phyloP scores from a whole-genome alignment of 35 echinoderm and acorn worm genomes.

The Antedon bifida region DNA sequence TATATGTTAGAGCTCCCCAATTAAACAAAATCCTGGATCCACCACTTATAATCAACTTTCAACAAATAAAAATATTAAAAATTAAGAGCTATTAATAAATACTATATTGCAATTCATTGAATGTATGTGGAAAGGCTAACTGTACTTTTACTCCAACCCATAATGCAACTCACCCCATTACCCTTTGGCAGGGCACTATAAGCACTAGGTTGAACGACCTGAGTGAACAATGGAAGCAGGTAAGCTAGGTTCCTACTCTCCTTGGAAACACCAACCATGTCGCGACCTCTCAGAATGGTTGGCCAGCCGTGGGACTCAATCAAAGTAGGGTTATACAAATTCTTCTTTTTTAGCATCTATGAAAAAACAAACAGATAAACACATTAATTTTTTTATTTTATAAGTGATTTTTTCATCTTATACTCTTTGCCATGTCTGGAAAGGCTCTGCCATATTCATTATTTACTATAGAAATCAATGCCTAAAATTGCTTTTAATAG shows the following conservation, averaged over 20 bases:
- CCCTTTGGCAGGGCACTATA: conserved; percentile 54
- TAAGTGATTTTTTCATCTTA: not conserved
- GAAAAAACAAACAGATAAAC: not conserved
- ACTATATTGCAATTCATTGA: too few relatives aligned
- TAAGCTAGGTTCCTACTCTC: conserved; percentile 37
- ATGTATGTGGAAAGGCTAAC: too few relatives aligned
- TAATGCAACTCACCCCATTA: conserved; percentile 83
- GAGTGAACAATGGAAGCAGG: conserved; percentile 53
- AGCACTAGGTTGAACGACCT: conserved; percentile 43
- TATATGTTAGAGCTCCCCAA: too few relatives aligned
- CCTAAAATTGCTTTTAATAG: too few relatives aligned
- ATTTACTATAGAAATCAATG: too few relatives aligned
- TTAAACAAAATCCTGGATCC: too few relatives aligned
- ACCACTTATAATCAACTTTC: too few relatives aligned
- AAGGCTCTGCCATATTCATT: too few relatives aligned
- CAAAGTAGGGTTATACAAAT: conserved; percentile 23
- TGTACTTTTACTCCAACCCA: too few relatives aligned
- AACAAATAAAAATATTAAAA: too few relatives aligned
- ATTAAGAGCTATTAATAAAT: too few relatives aligned
- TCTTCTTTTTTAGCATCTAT: not conserved
- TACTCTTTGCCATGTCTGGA: not conserved
- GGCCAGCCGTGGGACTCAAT: conserved; percentile 70
- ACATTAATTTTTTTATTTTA: not conserved
- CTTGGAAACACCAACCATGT: conserved; percentile 50
- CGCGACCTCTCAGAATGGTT: conserved; percentile 59